Base-by-base conservation (phyloP, 2,797 vertebrate genomes). In the Lepilemur septentrionalis region DNA sequence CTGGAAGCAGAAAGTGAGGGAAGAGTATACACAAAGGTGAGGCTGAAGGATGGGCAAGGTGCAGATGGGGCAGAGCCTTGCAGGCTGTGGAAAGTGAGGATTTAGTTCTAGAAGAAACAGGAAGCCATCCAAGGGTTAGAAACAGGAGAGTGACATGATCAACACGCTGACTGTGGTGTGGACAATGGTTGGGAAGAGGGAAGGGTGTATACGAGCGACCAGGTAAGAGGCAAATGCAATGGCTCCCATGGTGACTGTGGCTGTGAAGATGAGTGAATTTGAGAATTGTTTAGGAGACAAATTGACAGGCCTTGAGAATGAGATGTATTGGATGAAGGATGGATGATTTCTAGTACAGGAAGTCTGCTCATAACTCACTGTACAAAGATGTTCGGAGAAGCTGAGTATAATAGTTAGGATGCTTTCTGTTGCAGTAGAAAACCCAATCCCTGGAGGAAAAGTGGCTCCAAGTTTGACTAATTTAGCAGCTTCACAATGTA, bases 351-450 rank as follows among this genome's bases (percentile, higher is more conserved):
- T 48, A 23, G 22, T 17, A 11, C 1, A 50, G 55, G 38, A 69
- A 89, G 80, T 20, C 35, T 41, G n/a, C 32, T 14, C 6, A n/a
- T 28, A 59, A 17, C 32, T 85, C 35, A 6, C 15, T 0, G 18
- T 2, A 6, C 30, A 38, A 46, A 57, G 59, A 11, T 46, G 76
- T 83, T 79, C 23, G 17, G 41, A 72, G 89, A 67, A 61, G 12
- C 3, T 17, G 79, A 63, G 7, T 38, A 4, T 22, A 50, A 18
- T 8, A 48, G n/a, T 59, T 70, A 67, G 55, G 30, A 63, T 15
- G 35, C 22, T 82, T 38, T 61, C 55, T 82, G 20, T 28, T 18
- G 7, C 22, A 80, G 35, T 25, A 75, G 83, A 70, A 96, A 93
- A 32, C 38, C 5, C 20, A 63, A 1, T 3, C 4, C 48, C 35